Evolutionary conservation across 1,140 invertebrate genomes (phyloP), one percentile per base, ranked within the genome.

Genomic region (Aphidius ervi): DNA sequence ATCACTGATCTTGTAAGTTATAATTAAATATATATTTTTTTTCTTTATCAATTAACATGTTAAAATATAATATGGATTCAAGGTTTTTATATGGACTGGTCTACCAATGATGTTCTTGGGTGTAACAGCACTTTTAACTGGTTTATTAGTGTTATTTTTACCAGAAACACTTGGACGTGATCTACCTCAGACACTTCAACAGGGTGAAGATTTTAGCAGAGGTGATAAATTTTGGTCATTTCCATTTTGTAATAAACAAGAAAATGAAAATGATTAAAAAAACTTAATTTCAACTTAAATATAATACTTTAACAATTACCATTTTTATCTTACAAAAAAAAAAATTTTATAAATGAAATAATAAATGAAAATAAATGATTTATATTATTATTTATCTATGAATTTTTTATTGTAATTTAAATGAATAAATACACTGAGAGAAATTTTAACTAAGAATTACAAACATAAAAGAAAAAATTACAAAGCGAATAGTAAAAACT

Each of bases 141-240:
- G 82, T 5, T 71, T 82, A 5, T 66, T 83, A 1, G 82, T 83
- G 5, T 65, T 88, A 4, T 84, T 88, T 57, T 74, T 91, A 31
- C 87, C 88, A 1, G 88, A 91, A 76, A 90, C 88, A 0, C 73
- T 87, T 23, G 84, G 88, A 61, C 80, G 85, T 53, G 84, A 85
- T 63, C 76, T 90, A 40, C 88, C 89, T 16, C 86, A 89, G 65
- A 88, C 87, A 5, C 70, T 91, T 20, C 78, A 85, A 56, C 87
- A 91, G 67, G 88, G 87, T 2, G 83, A 87, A 67, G 74, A 84
- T 23, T 90, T 90, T 67, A 87, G 88, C 23, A 83, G 78, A 59
- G 78, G 84, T 65, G 85, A 88, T 63, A 70, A 67, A 23, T 83
- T 84, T 64, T 84, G 81, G 74, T 79, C 79, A 49, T 69, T 84